These are phyloP conservation scores for Oscheius myriophilus DNA, from an alignment of 2,888 invertebrate species.

Conservation along the genomic window DNA sequence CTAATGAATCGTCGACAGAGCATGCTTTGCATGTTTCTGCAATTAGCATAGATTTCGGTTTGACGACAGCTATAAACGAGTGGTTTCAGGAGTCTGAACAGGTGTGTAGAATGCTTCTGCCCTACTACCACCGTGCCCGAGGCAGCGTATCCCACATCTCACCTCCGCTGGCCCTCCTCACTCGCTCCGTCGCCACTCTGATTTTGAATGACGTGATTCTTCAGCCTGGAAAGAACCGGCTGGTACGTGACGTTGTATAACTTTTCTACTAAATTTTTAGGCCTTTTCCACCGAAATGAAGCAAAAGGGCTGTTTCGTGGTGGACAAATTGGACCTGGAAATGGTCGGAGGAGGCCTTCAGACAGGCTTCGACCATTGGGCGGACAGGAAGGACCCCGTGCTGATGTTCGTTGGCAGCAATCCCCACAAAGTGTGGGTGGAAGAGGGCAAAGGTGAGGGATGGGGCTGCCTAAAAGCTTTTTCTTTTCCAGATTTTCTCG, in stretches of 20 bases:
- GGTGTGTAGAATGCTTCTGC: conserved; percentile 17
- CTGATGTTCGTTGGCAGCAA: conserved; percentile 14
- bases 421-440: conserved; percentile 26
- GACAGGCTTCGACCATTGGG: background rate
- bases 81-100: conserved; percentile 10
- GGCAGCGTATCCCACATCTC: conserved; percentile 13
- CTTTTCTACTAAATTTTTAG: background rate
- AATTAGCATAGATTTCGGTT: no score
- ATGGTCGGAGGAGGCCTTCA: background rate
- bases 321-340: conserved; percentile 9
- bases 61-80: background rate
- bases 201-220: background rate
- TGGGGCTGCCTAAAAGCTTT: background rate
- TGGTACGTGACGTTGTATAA: background rate
- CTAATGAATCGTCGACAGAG: no score
- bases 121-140: conserved; percentile 22
- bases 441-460: conserved; percentile 12
- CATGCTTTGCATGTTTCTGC: no score
- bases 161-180: background rate
- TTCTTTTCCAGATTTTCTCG: conserved; percentile 37
- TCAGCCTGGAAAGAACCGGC: background rate
- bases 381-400: conserved; percentile 2
- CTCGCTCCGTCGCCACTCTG: background rate
- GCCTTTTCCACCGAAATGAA: background rate
- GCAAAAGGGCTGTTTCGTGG: conserved; percentile 18